phyloP scores from a whole-genome alignment of 2,797 vertebrate species.

The Lindbergichthys nudifrons region DNA sequence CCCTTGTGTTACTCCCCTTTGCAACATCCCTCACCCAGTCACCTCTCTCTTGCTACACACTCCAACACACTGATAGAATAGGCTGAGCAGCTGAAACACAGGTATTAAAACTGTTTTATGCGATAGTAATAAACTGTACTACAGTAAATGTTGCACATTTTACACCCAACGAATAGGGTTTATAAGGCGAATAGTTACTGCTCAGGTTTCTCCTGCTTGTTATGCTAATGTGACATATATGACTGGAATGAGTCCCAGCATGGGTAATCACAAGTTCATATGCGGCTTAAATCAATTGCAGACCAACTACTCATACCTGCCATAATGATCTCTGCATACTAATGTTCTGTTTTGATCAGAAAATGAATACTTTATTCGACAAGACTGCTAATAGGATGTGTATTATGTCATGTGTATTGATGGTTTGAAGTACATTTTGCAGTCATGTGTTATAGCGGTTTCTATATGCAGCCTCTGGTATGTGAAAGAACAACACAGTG shows the following conservation, averaged over 20 bases:
- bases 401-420: background rate
- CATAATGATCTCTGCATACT: slow-evolving; percentile 27
- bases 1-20: slow-evolving; percentile 13
- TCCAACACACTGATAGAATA: slow-evolving; percentile 1
- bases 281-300: slow-evolving; percentile 35
- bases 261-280: slow-evolving; percentile 5
- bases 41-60: background rate
- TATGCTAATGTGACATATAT: slow-evolving; percentile 66
- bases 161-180: slow-evolving; percentile 44
- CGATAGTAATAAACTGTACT: slow-evolving; percentile 51
- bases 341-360: slow-evolving; percentile 10
- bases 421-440: background rate
- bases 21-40: slow-evolving; percentile 11
- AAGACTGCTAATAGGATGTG: background rate
- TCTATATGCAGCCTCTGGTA: background rate
- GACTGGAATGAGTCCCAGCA: slow-evolving; percentile 37
- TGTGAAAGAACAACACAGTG: slow-evolving; percentile 16
- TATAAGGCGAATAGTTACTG: slow-evolving; percentile 50
- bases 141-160: slow-evolving; percentile 36
- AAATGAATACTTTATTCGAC: background rate
- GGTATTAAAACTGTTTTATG: slow-evolving; percentile 57
- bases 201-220: slow-evolving; percentile 40
- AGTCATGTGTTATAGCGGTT: background rate
- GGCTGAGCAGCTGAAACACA: slow-evolving; percentile 26
- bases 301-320: slow-evolving; percentile 7